Evolutionary conservation across 35 echinoderm and acorn worm species (phyloP).

Genomic region (Nesometra sesokonis): DNA sequence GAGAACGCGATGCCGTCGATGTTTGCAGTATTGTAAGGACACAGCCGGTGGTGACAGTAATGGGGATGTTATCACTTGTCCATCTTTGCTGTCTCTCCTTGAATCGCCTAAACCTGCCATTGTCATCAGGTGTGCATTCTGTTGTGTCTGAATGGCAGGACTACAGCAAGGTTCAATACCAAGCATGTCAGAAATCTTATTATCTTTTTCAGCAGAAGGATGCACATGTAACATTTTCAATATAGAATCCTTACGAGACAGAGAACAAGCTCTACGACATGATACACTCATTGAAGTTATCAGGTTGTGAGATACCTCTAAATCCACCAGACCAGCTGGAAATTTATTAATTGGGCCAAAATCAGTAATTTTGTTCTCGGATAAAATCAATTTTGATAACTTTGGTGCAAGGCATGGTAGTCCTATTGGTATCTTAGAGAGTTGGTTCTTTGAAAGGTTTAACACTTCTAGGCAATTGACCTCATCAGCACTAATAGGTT

Average conservation of each 20-base stretch:
- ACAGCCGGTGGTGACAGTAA: background rate
- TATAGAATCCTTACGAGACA: background rate
- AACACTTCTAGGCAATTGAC: constrained; percentile 47
- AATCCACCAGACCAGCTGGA: constrained; percentile 71
- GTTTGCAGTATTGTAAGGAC: constrained; percentile 47
- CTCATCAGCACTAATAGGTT: constrained; percentile 39
- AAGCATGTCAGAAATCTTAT: background rate
- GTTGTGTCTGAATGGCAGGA: background rate
- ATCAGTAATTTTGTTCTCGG: constrained; percentile 52
- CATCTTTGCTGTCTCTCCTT: background rate
- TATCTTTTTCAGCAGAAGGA: background rate
- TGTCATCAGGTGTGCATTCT: background rate
- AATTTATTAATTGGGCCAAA: constrained; percentile 77
- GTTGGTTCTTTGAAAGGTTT: constrained; percentile 74
- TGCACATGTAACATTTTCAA: background rate
- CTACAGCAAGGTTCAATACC: background rate
- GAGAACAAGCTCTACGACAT: background rate
- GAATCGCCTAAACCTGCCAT: background rate
- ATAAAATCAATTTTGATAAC: constrained; percentile 72
- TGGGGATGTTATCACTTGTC: background rate
- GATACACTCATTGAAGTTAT: constrained; percentile 7
- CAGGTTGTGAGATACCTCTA: constrained; percentile 49
- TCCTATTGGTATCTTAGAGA: constrained; percentile 38
- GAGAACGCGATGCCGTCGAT: constrained; percentile 61
- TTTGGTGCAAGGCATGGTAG: constrained; percentile 81